phyloP scores from a whole-genome alignment of 2,113 vertebrate genomes.

The Malurus elegans region DNA sequence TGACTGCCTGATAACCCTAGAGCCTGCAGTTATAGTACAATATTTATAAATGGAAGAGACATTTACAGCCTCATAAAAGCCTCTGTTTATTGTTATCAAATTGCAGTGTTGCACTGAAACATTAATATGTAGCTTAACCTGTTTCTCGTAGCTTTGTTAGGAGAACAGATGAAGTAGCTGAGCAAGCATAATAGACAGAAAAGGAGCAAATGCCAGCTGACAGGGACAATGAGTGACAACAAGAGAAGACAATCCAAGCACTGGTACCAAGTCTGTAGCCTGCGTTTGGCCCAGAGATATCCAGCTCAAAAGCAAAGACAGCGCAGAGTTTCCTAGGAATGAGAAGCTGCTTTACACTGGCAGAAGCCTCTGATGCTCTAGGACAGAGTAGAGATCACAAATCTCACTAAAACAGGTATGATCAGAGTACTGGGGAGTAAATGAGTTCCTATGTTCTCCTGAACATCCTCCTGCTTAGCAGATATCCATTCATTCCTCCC shows the following conservation, averaged over 20 bases:
- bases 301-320: neutral
- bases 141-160: neutral
- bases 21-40: conserved; percentile 58
- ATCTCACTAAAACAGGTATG: neutral
- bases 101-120: conserved; percentile 42
- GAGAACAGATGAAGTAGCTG: neutral
- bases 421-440: neutral
- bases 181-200: neutral
- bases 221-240: neutral
- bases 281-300: neutral
- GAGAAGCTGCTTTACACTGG: neutral
- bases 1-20: conserved; percentile 57
- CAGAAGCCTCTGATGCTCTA: neutral
- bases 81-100: conserved; percentile 66
- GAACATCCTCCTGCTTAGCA: neutral
- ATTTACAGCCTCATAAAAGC: conserved; percentile 63
- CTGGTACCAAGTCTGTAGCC: neutral
- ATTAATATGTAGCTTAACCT: conserved; percentile 53
- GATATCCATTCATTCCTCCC: neutral
- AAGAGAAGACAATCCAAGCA: neutral
- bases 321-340: neutral
- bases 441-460: neutral
- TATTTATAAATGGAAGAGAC: conserved; percentile 66
- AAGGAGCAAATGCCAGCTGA: neutral
- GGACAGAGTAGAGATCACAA: neutral